Evolutionary conservation across 2,888 invertebrate genomes (phyloP), one percentile per base, ranked within the genome.

Genomic region (Resseliella maxima): DNA sequence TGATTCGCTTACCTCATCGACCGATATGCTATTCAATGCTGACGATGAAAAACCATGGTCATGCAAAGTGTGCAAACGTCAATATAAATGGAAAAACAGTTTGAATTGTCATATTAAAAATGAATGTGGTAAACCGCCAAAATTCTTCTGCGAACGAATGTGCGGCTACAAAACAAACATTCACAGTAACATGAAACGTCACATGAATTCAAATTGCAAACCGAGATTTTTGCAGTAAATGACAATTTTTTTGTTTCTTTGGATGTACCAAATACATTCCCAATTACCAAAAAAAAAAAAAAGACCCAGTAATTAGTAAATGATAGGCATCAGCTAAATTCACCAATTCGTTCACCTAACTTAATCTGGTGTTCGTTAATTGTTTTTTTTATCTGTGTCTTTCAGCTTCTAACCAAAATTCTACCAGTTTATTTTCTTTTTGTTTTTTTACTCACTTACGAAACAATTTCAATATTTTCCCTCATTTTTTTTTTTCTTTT

Each of bases 1-100:
- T 45, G 86, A 86, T 35, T 81, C 64, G 6, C 21, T 86, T 0
- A 54, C 46, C 2, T 91, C 91, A 86, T 90, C 91, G 18, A 90
- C 90, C 21, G 91, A 91, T 81, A 91, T 91, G 91, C 91, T 91
- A 87, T 91, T 91, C 87, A 91, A 90, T 88, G 90, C 90, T 21
- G 90, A 91, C 86, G 90, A 90, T 86, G 91, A 91, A 88, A 91
- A 91, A 87, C 91, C 91, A 10, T 91, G 91, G 91, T 92, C 93
- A 88, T 94, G 95, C 90, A 93, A 93, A 87, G 93, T 93, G 88
- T 95, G 96, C 90, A 93, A 94, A 89, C 93, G 95, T 90, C 94
- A 94, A 88, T 96, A 96, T 90, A 94, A 94, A 88, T 94, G 94
- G 91, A 94, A 94, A 91, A 94, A 94, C 88, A 94, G 95, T 36